Base-by-base conservation (phyloP, 2,797 vertebrate genomes). In the Eurystomus glaucurus region DNA sequence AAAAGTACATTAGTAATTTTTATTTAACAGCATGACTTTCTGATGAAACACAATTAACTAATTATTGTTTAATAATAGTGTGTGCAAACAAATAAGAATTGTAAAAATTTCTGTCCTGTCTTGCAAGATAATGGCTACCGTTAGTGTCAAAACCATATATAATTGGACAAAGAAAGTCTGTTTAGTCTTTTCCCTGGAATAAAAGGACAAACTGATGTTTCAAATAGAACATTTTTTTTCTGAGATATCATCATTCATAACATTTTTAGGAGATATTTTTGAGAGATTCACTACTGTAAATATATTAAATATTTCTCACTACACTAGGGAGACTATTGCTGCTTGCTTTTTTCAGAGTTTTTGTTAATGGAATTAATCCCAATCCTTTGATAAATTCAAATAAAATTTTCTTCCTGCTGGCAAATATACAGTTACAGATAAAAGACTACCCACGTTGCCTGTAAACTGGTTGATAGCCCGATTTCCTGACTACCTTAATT, bases 401-500 rank as follows among this genome's bases (percentile, higher is more conserved):
- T 77, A 57, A 96, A 96, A 91, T 91, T 13, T n/a, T 87, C 28
- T n/a, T 88, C 62, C 41, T 90, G 28, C 62, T 96, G 78, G 66
- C 82, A 96, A 74, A 91, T 92, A 71, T 50, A 72, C 12, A 70
- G 76, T 95, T 91, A 79, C 89, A 81, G 48, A 93, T 88, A 96
- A 95, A 86, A 95, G 87, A 94, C 54, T 45, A 60, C 52, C 75
- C 91, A 92, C 3, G 1, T 80, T 93, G 77, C 41, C 78, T 95
- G 46, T 94, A 96, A 93, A 57, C 62, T n/a, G 37, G 9, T 84
- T 46, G 62, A 64, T 37, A 83, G 39, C 60, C 55, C 88, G 84
- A 85, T 89, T 96, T 94, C 65, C 89, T n/a, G 50, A 61, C 50
- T 96, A 64, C 60, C 4, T 12, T 94, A 93, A 94, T 93, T 97